A percentile compares a stretch with the other conserved stretches of the same genome.
These are phyloP conservation scores for Callimorpha dominula DNA, from an alignment of 2,888 invertebrate species.

Conservation along the genomic window DNA sequence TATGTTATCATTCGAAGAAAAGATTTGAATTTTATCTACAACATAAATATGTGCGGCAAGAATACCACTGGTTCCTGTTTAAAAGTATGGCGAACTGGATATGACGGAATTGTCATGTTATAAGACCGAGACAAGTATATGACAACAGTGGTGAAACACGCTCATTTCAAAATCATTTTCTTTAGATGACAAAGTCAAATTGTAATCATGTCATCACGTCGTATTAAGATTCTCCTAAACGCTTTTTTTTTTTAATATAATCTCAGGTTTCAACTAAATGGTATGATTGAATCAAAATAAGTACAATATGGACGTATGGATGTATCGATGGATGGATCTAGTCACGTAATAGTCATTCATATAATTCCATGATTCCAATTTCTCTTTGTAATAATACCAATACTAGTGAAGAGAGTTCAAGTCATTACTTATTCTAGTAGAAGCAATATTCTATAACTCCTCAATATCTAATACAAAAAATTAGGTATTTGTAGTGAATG, in stretches of 20 bases:
- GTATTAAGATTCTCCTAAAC: neutral
- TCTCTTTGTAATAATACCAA: neutral
- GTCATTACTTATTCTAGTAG: neutral
- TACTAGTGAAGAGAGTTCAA: neutral
- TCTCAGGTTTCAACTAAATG: neutral
- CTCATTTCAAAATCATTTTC: neutral
- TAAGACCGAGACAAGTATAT: too few relatives aligned
- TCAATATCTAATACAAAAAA: neutral
- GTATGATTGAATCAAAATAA: neutral
- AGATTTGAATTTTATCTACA: neutral
- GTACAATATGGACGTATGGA: neutral
- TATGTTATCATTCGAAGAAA: neutral
- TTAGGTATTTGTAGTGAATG: neutral
- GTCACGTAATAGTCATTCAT: neutral
- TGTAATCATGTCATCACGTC: neutral
- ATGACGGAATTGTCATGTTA: neutral
- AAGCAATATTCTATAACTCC: neutral
- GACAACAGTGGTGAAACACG: conserved; percentile 3
- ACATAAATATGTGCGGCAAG: neutral
- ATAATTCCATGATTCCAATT: neutral
- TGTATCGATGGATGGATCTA: neutral
- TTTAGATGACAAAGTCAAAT: neutral
- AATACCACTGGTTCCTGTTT: neutral
- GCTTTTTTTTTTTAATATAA: neutral
- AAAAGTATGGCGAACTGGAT: neutral